Evolutionary conservation across 2,113 vertebrate genomes (phyloP).

Genomic region (Seriola dumerili): DNA sequence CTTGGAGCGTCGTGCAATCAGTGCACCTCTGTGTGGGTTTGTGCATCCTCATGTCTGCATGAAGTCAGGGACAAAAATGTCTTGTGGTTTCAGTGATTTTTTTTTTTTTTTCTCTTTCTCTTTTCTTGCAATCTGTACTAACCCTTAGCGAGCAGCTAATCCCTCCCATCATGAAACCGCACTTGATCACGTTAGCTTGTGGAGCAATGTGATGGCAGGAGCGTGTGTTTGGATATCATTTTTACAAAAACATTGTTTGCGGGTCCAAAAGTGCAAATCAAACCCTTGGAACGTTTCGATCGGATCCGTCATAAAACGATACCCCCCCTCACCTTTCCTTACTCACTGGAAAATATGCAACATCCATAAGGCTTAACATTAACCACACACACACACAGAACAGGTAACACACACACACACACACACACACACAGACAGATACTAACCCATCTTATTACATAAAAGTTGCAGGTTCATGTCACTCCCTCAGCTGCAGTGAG

Average conservation of each 20-base stretch:
- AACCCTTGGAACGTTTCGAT: background rate
- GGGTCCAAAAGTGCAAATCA: background rate
- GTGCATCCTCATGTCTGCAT: background rate
- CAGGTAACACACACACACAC: background rate
- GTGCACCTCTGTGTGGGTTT: background rate
- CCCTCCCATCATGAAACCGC: background rate
- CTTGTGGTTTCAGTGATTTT: background rate
- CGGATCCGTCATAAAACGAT: background rate
- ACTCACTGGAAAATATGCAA: background rate
- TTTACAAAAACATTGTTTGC: background rate
- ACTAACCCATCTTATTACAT: background rate
- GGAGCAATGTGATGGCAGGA: background rate
- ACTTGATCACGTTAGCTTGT: background rate
- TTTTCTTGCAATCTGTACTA: background rate
- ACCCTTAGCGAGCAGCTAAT: background rate
- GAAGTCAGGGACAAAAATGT: background rate
- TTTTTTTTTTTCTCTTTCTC: no score
- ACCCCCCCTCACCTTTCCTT: background rate
- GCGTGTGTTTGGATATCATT: background rate
- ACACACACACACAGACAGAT: background rate
- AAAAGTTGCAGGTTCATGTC: conserved; percentile 6
- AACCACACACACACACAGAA: background rate
- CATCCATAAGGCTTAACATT: background rate
- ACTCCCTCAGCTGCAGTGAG: background rate
- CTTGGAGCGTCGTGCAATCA: background rate